These are phyloP conservation scores for Hypothenemus hampei DNA, from an alignment of 1,140 invertebrate genomes.

Conservation along the genomic window DNA sequence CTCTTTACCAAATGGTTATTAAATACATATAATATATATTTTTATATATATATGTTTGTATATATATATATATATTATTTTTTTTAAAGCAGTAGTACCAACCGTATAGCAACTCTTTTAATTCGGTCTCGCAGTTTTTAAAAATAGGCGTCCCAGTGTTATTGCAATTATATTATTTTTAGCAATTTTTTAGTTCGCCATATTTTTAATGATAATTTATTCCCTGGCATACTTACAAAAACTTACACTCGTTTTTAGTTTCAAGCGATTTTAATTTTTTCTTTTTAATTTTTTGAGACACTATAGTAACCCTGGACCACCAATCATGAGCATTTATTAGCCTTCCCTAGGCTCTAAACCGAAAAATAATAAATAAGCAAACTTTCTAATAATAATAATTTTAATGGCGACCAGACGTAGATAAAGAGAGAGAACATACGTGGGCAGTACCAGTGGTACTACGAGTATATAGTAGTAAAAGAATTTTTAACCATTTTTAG, in stretches of 20 bases:
- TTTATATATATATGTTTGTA: not conserved
- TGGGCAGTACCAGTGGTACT: conserved; percentile 1
- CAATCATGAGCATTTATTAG: too few species aligned
- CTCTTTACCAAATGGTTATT: too few species aligned
- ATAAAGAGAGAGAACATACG: not conserved
- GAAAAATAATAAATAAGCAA: conserved; percentile 16
- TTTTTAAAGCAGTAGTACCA: too few species aligned
- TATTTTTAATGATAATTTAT: conserved; percentile 19
- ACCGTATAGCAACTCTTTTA: too few species aligned
- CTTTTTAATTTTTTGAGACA: too few species aligned
- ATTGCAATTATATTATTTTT: conserved; percentile 20
- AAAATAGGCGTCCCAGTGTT: conserved; percentile 18
- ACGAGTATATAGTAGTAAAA: not conserved
- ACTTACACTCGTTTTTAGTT: conserved; percentile 20
- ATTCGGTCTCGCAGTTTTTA: conserved; percentile 9
- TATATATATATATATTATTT: too few species aligned
- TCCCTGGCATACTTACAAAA: conserved; percentile 15
- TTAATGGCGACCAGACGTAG: conserved; percentile 11
- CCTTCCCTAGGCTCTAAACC: too few species aligned
- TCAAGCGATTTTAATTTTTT: too few species aligned
- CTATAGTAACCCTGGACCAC: too few species aligned
- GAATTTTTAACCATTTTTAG: too few species aligned
- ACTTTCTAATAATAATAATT: conserved; percentile 23
- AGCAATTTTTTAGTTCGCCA: conserved; percentile 19
- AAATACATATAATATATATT: not conserved